phyloP scores from a whole-genome alignment of 2,888 invertebrate species.

The Meiosimyza platycephala region DNA sequence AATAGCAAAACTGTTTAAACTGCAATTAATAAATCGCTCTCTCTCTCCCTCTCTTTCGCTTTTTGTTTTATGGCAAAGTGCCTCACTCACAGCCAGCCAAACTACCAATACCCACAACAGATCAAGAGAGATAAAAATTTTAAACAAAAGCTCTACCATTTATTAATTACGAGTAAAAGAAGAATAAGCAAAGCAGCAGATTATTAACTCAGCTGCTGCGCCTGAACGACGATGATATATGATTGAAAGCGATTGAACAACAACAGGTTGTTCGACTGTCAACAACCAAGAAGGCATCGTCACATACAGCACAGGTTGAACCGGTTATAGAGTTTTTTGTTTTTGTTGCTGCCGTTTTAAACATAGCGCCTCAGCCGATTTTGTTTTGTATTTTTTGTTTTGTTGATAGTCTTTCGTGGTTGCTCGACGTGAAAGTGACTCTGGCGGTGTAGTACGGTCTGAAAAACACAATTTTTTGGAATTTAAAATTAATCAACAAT shows the following conservation, averaged over 20 bases:
- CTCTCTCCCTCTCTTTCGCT: too few relatives aligned
- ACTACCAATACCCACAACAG: too few relatives aligned
- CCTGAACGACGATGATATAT: background rate
- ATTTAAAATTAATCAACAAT: too few relatives aligned
- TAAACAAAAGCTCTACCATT: background rate
- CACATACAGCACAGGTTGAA: background rate
- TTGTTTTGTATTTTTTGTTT: background rate
- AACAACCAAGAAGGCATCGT: background rate
- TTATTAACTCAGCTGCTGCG: background rate
- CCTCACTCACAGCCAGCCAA: too few relatives aligned
- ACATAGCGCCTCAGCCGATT: background rate
- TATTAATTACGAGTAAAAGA: background rate
- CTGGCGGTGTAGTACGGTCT: too few relatives aligned
- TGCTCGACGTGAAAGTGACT: conserved; percentile 12
- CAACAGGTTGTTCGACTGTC: conserved; percentile 20
- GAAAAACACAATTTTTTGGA: too few relatives aligned
- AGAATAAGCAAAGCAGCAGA: background rate
- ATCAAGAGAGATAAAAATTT: background rate
- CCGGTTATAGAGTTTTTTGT: background rate
- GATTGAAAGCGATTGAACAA: conserved; percentile 7
- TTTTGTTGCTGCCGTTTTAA: background rate
- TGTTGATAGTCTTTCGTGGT: conserved; percentile 16
- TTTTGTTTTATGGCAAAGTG: too few relatives aligned
- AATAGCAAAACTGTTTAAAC: too few relatives aligned
- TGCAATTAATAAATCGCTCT: too few relatives aligned